These are phyloP conservation scores for Brachionus angularis DNA, from an alignment of 1,140 invertebrate genomes.

Conservation along the genomic window DNA sequence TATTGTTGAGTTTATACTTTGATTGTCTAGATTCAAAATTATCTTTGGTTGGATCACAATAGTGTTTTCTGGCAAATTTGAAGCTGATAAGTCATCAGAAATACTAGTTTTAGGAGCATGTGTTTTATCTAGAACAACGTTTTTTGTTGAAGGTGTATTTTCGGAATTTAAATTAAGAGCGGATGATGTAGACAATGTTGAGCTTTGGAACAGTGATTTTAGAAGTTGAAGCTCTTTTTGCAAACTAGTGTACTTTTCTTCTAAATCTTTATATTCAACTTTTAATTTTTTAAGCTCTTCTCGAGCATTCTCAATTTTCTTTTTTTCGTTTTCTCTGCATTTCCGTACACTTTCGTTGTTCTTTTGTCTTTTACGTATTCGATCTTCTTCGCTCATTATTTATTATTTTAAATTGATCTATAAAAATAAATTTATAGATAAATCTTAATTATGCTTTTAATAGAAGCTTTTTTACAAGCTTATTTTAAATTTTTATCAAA, in stretches of 20 bases:
- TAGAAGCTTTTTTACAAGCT: not conserved
- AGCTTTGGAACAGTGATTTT: slow-evolving; percentile 31
- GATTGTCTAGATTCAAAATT: no score
- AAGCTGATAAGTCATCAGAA: no score
- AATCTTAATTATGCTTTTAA: not conserved
- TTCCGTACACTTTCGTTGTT: slow-evolving; percentile 38
- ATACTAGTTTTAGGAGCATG: no score
- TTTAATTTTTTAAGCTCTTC: slow-evolving; percentile 4
- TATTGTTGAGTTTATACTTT: no score
- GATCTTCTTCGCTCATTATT: slow-evolving; percentile 26
- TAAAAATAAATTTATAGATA: not conserved
- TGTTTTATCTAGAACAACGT: no score
- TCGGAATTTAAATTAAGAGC: no score
- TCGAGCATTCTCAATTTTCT: slow-evolving; percentile 21
- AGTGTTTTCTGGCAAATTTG: no score
- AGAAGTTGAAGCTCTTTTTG: slow-evolving; percentile 34
- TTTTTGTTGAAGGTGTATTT: no score
- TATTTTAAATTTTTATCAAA: not conserved
- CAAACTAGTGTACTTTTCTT: slow-evolving; percentile 22
- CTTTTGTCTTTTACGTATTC: slow-evolving; percentile 6
- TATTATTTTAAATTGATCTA: no score
- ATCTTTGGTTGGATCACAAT: no score
- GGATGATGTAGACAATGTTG: no score
- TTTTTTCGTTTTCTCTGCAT: slow-evolving; percentile 29
- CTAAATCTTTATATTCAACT: slow-evolving; percentile 36